These are phyloP conservation scores for Nysson spinosus DNA, from an alignment of 2,888 invertebrate species.

Conservation along the genomic window DNA sequence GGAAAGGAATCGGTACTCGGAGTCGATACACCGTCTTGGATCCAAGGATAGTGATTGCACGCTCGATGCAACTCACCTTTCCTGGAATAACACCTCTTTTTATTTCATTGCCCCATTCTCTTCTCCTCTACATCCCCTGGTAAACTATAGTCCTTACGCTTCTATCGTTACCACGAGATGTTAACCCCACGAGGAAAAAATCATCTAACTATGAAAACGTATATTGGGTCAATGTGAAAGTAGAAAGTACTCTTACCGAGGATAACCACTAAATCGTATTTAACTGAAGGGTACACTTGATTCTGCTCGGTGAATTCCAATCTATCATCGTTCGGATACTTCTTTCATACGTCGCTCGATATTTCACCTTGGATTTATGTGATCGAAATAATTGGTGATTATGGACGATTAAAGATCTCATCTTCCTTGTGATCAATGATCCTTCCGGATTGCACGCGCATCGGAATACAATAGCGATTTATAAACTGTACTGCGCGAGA, in stretches of 20 bases:
- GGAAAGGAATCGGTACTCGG: conserved; percentile 6
- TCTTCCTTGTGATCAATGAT: too few relatives aligned
- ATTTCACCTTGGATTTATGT: too few relatives aligned
- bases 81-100: conserved; percentile 28
- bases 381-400: too few relatives aligned
- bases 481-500: conserved; percentile 15
- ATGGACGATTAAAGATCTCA: too few relatives aligned
- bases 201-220: conserved; percentile 13
- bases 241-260: conserved; percentile 43
- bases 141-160: neutral
- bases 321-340: too few relatives aligned
- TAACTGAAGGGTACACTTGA: conserved; percentile 41
- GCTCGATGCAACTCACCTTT: conserved; percentile 25
- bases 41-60: conserved; percentile 18
- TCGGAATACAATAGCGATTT: neutral
- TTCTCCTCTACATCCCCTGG: neutral
- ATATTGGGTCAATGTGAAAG: conserved; percentile 44
- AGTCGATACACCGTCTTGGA: conserved; percentile 22
- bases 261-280: conserved; percentile 24
- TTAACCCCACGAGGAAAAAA: conserved; percentile 1
- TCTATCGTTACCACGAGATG: too few relatives aligned
- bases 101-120: neutral
- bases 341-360: too few relatives aligned
- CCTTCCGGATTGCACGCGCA: too few relatives aligned
- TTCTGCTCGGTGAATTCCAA: conserved; percentile 1